Evolutionary conservation across 2,797 vertebrate species (phyloP), one percentile per base, ranked within the genome.

Genomic region (Muraenolepis orangiensis): DNA sequence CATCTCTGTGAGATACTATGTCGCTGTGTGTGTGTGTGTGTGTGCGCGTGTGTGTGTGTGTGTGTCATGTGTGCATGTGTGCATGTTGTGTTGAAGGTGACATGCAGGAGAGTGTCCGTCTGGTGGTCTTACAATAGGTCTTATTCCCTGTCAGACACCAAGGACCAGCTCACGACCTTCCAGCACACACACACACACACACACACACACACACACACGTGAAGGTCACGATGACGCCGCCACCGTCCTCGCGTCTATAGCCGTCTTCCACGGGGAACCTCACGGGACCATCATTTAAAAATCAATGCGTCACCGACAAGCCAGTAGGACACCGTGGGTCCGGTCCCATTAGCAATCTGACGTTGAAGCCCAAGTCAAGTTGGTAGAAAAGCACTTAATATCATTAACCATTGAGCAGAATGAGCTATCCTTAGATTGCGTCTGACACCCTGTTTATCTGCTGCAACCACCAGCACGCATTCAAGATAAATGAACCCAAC

Each of bases 401-500:
- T 80, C 74, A 86, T 86, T 79, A 84, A 79, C 76, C 70, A 69
- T 78, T 77, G 66, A 81, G 80, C 78, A 76, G 83, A 88, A 85
- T 71, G 77, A 86, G 75, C 76, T 68, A 51, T 73, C 77, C 51
- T 29, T 38, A 67, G 85, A 87, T 85, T 77, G 81, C 83, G 80
- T 80, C 67, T 76, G 84, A 82, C 82, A 86, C 64, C 23, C 82
- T 85, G 83, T 87, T 87, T 85, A 88, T 84, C 80, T 83, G 78
- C 79, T 68, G 66, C 78, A 86, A 83, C 85, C 85, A 84, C 87
- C 77, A 85, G 70, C 74, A 74, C n/a, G n/a, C 74, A 69, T 81
- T 87, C 71, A 85, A 74, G 86, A 85, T 88, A 85, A 91, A 80
- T 87, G 74, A 88, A 85, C 81, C 75, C 72, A 77, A 84, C 82